These are phyloP conservation scores for Bruchidius siliquastri DNA, from an alignment of 2,888 invertebrate species.

Conservation along the genomic window DNA sequence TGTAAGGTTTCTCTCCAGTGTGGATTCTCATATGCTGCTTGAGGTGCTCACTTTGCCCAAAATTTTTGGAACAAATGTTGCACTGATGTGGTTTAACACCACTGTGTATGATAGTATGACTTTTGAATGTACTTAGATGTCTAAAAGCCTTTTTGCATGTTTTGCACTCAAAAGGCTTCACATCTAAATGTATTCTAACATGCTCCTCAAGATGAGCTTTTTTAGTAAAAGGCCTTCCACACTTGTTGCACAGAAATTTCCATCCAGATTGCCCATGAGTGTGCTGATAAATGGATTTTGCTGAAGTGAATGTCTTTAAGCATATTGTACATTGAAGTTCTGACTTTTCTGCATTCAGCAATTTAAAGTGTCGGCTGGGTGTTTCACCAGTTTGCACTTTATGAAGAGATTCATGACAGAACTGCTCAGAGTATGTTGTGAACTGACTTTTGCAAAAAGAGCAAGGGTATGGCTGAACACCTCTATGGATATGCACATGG, in stretches of 20 bases:
- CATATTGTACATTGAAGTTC: constrained; percentile 16
- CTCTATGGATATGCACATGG: constrained; percentile 17
- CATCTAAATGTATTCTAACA: constrained; percentile 17
- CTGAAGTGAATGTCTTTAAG: constrained; percentile 16
- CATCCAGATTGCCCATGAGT: constrained; percentile 18
- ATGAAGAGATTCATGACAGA: constrained; percentile 18
- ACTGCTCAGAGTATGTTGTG: constrained; percentile 19
- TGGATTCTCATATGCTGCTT: constrained; percentile 18
- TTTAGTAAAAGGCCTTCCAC: constrained; percentile 18
- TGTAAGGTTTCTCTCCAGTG: constrained; percentile 20
- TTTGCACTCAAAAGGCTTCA: constrained; percentile 16
- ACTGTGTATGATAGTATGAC: constrained; percentile 18
- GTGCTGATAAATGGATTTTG: constrained; percentile 15
- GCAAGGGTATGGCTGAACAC: constrained; percentile 18
- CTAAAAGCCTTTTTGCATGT: constrained; percentile 19
- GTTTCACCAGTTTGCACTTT: constrained; percentile 20
- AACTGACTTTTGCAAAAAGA: constrained; percentile 17
- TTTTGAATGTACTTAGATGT: constrained; percentile 15
- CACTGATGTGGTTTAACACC: constrained; percentile 18
- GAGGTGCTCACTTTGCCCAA: constrained; percentile 18
- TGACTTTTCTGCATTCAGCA: constrained; percentile 7
- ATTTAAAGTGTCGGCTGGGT: constrained; percentile 14
- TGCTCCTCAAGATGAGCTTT: constrained; percentile 20
- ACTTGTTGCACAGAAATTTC: constrained; percentile 20
- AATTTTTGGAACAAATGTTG: constrained; percentile 14